These are phyloP conservation scores for Nymphicus hollandicus DNA, from an alignment of 2,113 vertebrate species.

Conservation along the genomic window DNA sequence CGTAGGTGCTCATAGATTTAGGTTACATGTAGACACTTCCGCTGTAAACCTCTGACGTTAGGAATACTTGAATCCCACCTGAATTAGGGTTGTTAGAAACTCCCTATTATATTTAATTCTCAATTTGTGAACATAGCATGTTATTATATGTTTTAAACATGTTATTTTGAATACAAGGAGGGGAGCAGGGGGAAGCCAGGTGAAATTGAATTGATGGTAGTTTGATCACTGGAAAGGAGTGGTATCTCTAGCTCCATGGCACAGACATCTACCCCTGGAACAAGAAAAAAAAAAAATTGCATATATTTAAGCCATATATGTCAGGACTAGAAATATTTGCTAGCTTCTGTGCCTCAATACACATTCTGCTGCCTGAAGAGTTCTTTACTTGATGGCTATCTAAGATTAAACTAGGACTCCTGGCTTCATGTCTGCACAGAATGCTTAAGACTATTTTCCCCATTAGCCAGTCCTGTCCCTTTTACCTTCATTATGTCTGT, in stretches of 20 bases:
- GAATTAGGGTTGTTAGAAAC: not conserved
- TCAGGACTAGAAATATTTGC: not conserved
- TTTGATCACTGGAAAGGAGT: not conserved
- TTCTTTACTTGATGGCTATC: not conserved
- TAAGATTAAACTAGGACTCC: not conserved
- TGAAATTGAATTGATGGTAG: not conserved
- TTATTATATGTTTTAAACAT: not conserved
- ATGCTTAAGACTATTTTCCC: not conserved
- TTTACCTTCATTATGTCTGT: not conserved
- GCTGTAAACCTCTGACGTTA: not conserved
- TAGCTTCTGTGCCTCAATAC: not conserved
- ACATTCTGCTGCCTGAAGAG: not conserved
- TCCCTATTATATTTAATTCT: not conserved
- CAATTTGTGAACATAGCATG: accelerated
- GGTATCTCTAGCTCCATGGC: not conserved
- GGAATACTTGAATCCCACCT: not conserved
- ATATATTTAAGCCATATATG: not conserved
- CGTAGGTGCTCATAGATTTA: not conserved
- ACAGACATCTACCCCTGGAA: not conserved
- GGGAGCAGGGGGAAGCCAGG: not conserved
- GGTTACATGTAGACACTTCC: not conserved
- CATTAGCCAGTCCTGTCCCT: not conserved
- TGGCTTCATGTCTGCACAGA: not conserved
- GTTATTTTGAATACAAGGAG: not conserved
- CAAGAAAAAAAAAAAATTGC: accelerated